Evolutionary conservation across 1,140 invertebrate genomes (phyloP).

Genomic region (Kradibia gibbosae): DNA sequence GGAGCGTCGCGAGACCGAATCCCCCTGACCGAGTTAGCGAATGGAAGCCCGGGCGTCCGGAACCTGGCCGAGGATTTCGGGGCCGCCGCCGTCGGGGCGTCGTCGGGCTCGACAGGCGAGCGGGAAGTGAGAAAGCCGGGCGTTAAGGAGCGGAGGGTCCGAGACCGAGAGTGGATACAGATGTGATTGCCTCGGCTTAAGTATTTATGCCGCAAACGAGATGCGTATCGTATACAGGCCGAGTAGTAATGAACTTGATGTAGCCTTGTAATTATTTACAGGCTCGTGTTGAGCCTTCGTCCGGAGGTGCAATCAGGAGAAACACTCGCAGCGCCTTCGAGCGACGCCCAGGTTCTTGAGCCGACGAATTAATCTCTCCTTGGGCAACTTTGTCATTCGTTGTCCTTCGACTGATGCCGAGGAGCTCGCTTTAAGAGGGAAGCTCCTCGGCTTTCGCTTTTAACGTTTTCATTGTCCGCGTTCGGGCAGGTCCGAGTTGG

Average conservation of each 20-base stretch:
- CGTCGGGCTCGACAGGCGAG: conserved; percentile 43
- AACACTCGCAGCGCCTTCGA: background rate
- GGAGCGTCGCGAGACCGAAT: no score
- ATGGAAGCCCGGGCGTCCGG: no score
- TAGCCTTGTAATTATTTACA: conserved; percentile 43
- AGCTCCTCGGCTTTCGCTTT: no score
- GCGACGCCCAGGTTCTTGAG: background rate
- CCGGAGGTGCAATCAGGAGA: conserved; percentile 4
- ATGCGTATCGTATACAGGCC: conserved; percentile 55
- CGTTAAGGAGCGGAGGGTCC: background rate
- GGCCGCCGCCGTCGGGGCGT: conserved; percentile 50
- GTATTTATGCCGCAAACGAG: conserved; percentile 24
- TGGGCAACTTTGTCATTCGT: background rate
- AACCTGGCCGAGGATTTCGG: conserved; percentile 57
- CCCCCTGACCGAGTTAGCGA: no score
- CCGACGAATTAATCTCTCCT: background rate
- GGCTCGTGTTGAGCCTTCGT: background rate
- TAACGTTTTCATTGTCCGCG: no score
- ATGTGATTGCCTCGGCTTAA: conserved; percentile 30
- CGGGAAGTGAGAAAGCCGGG: conserved; percentile 47
- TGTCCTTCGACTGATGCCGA: background rate
- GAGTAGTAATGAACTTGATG: conserved; percentile 58
- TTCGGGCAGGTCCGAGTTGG: no score
- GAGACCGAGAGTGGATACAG: background rate
- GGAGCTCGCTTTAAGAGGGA: no score